phyloP scores from a whole-genome alignment of 1,140 invertebrate genomes.

The Achroia grisella region DNA sequence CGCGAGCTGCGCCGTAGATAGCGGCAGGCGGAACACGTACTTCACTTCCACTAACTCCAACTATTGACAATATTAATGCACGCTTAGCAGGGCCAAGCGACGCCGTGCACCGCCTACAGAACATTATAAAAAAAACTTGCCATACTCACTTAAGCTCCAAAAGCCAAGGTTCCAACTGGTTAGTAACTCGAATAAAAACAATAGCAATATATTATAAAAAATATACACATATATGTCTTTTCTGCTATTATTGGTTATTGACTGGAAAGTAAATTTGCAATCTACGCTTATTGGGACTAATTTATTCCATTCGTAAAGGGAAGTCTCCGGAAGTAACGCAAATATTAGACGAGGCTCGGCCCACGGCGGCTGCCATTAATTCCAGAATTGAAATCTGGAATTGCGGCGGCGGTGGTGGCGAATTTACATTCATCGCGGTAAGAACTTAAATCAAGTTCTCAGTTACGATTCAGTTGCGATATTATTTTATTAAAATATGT shows the following conservation, averaged over 20 bases:
- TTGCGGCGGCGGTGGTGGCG: constrained; percentile 61
- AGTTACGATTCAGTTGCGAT: constrained; percentile 72
- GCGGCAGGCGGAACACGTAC: constrained; percentile 71
- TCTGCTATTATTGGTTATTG: not conserved
- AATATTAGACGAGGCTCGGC: constrained; percentile 66
- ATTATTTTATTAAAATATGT: constrained; percentile 74
- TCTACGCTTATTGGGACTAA: constrained; percentile 42
- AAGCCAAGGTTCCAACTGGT: not conserved
- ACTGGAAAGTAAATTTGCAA: not conserved
- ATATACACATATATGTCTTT: constrained; percentile 1
- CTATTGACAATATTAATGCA: constrained; percentile 73
- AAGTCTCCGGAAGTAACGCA: constrained; percentile 66
- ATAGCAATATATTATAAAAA: no score
- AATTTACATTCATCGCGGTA: constrained; percentile 73
- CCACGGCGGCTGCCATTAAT: constrained; percentile 67
- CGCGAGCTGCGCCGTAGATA: constrained; percentile 67
- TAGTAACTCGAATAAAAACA: no score
- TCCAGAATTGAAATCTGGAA: constrained; percentile 72
- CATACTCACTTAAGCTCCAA: not conserved
- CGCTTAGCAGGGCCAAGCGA: constrained; percentile 64
- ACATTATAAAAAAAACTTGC: constrained; percentile 32
- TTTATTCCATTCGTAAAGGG: constrained; percentile 66
- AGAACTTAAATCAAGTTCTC: constrained; percentile 73
- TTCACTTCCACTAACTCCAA: constrained; percentile 70
- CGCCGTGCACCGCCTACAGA: constrained; percentile 49